A percentile compares a stretch with the other conserved stretches of the same genome.
Evolutionary conservation across 2,113 vertebrate genomes (phyloP).

Genomic region (Macheiramphus alcinus): DNA sequence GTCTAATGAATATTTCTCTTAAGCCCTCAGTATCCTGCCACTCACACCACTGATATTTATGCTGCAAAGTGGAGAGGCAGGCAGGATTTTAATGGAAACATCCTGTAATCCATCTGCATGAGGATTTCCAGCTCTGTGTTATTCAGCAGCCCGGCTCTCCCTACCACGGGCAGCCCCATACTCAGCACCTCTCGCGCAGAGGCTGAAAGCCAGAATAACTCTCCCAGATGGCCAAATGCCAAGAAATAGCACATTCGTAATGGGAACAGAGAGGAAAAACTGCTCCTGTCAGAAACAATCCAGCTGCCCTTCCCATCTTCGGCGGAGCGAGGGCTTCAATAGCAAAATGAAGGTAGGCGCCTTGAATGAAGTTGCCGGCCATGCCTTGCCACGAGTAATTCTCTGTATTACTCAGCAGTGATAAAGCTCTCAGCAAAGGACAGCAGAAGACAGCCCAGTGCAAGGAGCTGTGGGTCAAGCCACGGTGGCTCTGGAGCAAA

Average conservation of each 20-base stretch:
- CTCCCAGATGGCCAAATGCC: background rate
- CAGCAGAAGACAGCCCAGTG: background rate
- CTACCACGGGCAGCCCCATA: background rate
- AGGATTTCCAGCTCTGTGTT: background rate
- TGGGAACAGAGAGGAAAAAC: constrained; percentile 1
- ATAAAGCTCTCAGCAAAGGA: background rate
- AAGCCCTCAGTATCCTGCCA: background rate
- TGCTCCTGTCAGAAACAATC: constrained; percentile 9
- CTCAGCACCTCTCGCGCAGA: background rate
- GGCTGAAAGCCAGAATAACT: background rate
- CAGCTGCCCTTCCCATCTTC: background rate
- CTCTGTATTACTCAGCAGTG: background rate
- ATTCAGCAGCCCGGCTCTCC: background rate
- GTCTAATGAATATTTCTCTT: background rate
- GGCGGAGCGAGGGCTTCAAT: background rate
- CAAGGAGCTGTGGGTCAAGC: background rate
- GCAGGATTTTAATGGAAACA: constrained; percentile 1
- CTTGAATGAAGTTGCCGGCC: rapidly evolving
- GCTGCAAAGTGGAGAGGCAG: background rate
- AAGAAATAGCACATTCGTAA: background rate
- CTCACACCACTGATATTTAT: background rate
- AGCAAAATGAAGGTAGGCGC: rapidly evolving
- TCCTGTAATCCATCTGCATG: background rate
- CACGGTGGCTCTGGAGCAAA: background rate
- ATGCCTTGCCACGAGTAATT: background rate